A percentile compares a stretch with the other conserved stretches of the same genome.
phyloP scores from a whole-genome alignment of 1,140 invertebrate genomes.

The Gonioctena quinquepunctata region DNA sequence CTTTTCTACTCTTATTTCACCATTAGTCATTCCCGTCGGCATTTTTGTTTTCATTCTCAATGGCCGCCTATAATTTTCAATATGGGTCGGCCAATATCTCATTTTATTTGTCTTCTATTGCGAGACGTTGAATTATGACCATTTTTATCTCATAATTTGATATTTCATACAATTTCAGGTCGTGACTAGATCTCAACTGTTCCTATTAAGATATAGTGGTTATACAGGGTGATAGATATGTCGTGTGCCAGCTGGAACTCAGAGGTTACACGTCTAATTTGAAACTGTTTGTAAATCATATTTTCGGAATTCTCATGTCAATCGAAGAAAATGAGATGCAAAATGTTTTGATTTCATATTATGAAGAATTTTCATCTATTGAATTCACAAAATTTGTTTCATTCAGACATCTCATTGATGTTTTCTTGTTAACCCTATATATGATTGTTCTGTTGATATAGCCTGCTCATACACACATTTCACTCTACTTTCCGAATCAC shows the following conservation, averaged over 20 bases:
- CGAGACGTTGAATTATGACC: not conserved
- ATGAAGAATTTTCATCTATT: no score
- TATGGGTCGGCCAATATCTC: not conserved
- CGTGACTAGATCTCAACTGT: constrained; percentile 5
- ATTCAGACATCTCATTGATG: no score
- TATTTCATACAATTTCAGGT: constrained; percentile 2
- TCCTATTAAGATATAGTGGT: not conserved
- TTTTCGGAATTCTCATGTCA: no score
- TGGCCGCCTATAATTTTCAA: not conserved
- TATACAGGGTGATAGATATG: not conserved
- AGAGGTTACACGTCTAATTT: not conserved
- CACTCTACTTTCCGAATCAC: no score
- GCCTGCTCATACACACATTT: no score
- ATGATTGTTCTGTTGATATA: no score
- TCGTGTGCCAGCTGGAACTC: not conserved
- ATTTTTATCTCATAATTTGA: not conserved
- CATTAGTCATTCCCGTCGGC: not conserved
- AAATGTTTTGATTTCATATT: no score
- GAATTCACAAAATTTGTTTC: no score
- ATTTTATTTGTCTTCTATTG: not conserved
- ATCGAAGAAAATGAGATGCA: no score
- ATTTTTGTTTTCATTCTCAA: not conserved
- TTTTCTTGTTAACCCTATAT: no score
- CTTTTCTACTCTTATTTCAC: not conserved
- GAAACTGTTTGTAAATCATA: not conserved